These are phyloP conservation scores for Acromyrmex heyeri DNA, from an alignment of 1,140 invertebrate genomes.

Conservation along the genomic window DNA sequence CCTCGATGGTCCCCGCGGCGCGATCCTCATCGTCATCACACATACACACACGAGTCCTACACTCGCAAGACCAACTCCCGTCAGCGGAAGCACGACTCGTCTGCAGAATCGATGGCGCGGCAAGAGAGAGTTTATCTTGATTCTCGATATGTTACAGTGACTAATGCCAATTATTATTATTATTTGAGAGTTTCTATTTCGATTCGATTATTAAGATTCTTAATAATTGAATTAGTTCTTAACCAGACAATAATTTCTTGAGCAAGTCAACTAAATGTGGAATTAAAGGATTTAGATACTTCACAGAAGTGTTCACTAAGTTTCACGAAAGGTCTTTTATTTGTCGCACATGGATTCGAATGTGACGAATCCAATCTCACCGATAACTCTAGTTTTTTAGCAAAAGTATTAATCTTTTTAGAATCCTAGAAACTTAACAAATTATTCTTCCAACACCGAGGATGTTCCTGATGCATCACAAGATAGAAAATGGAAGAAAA, in stretches of 20 bases:
- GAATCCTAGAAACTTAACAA: neutral
- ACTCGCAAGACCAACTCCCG: constrained; percentile 16
- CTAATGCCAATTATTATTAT: neutral
- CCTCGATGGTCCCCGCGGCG: constrained; percentile 57
- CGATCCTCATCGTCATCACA: constrained; percentile 62
- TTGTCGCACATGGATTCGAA: neutral
- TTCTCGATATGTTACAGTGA: neutral
- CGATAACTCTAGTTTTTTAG: constrained; percentile 3
- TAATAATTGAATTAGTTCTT: neutral
- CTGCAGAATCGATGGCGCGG: constrained; percentile 27
- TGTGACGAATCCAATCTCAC: neutral
- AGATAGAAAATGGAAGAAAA: constrained; percentile 6
- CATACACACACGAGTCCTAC: constrained; percentile 49
- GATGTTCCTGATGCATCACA: neutral
- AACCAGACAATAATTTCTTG: neutral
- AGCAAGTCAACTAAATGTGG: neutral
- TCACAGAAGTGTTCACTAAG: neutral
- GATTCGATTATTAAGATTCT: neutral
- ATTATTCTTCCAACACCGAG: neutral
- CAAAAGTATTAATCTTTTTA: neutral
- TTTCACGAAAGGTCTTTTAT: neutral
- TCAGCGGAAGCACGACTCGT: constrained; percentile 26
- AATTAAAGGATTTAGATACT: neutral
- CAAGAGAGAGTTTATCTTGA: neutral
- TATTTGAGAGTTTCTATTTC: neutral